These are phyloP conservation scores for Grapholita molesta DNA, from an alignment of 1,140 invertebrate species.

Conservation along the genomic window DNA sequence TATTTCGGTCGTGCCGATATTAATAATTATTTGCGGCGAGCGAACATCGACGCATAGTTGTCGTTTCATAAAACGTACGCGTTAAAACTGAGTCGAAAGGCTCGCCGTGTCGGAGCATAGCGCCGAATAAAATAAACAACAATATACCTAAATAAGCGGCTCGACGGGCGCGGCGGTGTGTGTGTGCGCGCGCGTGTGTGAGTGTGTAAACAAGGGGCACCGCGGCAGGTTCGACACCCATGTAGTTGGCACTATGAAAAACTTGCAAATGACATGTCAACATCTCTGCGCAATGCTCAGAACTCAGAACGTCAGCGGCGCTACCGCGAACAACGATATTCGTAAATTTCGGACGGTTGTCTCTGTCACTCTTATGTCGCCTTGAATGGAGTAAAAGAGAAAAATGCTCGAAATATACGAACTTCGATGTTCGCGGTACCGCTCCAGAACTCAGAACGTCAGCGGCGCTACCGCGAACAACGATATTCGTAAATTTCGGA, in stretches of 20 bases:
- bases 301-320: too few relatives aligned
- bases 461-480: too few relatives aligned
- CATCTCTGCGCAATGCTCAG: not conserved
- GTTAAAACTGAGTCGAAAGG: conserved; percentile 78
- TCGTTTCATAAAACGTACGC: conserved; percentile 77
- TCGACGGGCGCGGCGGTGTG: conserved; percentile 69
- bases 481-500: too few relatives aligned
- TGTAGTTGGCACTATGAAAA: conserved; percentile 20
- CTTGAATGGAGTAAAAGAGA: too few relatives aligned
- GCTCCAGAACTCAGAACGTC: too few relatives aligned
- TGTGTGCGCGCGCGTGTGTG: conserved; percentile 65
- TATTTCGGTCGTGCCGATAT: conserved; percentile 70
- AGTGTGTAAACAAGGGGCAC: conserved; percentile 76
- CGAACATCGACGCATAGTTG: conserved; percentile 75
- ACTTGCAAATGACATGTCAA: conserved; percentile 18
- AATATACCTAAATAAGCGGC: conserved; percentile 78
- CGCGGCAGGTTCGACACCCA: conserved; percentile 43
- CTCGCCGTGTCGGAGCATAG: conserved; percentile 76
- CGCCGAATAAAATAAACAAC: conserved; percentile 79
- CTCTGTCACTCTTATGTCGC: too few relatives aligned
- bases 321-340: too few relatives aligned
- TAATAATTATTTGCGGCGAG: conserved; percentile 70
- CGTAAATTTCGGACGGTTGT: too few relatives aligned
- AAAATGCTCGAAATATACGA: too few relatives aligned
- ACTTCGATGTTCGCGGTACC: too few relatives aligned